These are phyloP conservation scores for Nestor notabilis DNA, from an alignment of 2,113 vertebrate species.

Conservation along the genomic window DNA sequence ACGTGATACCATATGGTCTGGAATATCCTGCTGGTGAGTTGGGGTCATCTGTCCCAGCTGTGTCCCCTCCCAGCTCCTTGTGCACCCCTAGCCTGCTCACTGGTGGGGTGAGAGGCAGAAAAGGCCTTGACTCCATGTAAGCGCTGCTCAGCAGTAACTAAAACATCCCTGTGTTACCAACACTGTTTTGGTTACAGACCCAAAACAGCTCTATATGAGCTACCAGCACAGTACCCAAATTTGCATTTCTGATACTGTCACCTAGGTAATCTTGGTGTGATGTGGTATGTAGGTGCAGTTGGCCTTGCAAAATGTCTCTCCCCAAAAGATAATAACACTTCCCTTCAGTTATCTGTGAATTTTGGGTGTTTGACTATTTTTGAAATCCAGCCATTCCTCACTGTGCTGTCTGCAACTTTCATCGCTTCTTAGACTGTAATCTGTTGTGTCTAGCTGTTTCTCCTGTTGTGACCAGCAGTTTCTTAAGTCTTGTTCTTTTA, in stretches of 20 bases:
- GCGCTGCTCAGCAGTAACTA: not conserved
- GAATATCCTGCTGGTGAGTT: not conserved
- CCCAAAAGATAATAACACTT: not conserved
- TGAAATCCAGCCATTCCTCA: not conserved
- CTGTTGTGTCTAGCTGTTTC: not conserved
- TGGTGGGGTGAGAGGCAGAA: not conserved
- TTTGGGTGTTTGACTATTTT: not conserved
- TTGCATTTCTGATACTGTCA: not conserved
- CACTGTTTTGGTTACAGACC: not conserved
- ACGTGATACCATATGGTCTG: accelerated
- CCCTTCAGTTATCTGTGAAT: not conserved
- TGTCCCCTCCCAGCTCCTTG: not conserved
- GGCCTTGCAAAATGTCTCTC: not conserved
- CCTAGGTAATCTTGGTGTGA: not conserved
- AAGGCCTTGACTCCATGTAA: not conserved
- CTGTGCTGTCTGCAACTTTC: not conserved
- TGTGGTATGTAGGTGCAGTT: not conserved
- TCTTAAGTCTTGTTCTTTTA: not conserved
- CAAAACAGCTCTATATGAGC: not conserved
- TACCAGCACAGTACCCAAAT: not conserved
- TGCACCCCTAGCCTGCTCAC: not conserved
- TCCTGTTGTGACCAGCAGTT: not conserved
- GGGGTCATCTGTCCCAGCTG: not conserved
- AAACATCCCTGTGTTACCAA: not conserved
- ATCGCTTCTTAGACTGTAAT: not conserved